Conservation (phyloP, 2,888 invertebrate genomes). For the Temnothorax unifasciatus region DNA sequence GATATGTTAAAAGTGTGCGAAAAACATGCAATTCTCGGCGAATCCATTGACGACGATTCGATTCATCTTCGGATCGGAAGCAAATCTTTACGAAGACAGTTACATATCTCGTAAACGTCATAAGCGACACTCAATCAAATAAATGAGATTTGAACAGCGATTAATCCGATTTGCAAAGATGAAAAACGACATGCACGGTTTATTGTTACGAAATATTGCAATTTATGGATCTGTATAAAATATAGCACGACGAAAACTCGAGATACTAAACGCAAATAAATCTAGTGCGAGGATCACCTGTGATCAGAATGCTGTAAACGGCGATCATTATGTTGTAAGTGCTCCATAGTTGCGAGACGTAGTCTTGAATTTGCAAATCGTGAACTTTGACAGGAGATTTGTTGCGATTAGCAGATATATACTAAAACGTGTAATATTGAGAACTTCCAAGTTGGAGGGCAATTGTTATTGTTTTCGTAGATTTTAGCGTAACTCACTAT, state of each 20-base stretch:
- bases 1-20: slow-evolving; percentile 2
- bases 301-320: neutral
- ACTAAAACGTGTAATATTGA: slow-evolving; percentile 30
- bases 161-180: neutral
- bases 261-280: neutral
- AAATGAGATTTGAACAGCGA: neutral
- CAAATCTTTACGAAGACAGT: neutral
- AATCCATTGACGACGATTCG: neutral
- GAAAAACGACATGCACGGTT: neutral
- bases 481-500: neutral
- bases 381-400: neutral
- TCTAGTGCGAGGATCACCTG: neutral
- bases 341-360: neutral
- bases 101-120: neutral
- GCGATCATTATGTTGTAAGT: neutral
- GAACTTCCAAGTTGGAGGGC: neutral
- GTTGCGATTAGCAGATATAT: neutral
- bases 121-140: neutral
- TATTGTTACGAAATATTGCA: neutral
- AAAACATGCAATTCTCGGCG: neutral
- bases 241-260: neutral
- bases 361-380: neutral
- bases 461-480: slow-evolving; percentile 39
- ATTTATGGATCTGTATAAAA: neutral
- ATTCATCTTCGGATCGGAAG: neutral